These are phyloP conservation scores for chimpanzee (Pan troglodytes) DNA, from an alignment of 2,113 vertebrate genomes.

Conservation along the genomic window NHGRI_mPanTro3-v2.1_pri NC_072418.2:19269501-19270000, in stretches of 20 bases:
- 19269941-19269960: not conserved
- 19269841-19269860: not conserved
- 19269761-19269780: not conserved
- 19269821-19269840: not conserved
- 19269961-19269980: not conserved
- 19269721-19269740: not conserved
- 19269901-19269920: not conserved
- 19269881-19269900: not conserved
- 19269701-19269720: not conserved
- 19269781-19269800: not conserved
- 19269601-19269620: not conserved
- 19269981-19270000: not conserved
- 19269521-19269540: not conserved
- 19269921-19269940: not conserved
- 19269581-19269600: not conserved
- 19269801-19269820: not conserved
- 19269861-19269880: not conserved
- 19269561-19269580: not conserved
- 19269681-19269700: not conserved
- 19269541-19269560: not conserved
- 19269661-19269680: not conserved
- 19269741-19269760: not conserved
- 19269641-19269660: not conserved
- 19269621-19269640: not conserved
- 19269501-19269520: not conserved